Percentiles rank a stretch among this genome's conserved stretches.
Conservation (phyloP, 2,797 vertebrate genomes). For the Anguilla pacifica region DNA sequence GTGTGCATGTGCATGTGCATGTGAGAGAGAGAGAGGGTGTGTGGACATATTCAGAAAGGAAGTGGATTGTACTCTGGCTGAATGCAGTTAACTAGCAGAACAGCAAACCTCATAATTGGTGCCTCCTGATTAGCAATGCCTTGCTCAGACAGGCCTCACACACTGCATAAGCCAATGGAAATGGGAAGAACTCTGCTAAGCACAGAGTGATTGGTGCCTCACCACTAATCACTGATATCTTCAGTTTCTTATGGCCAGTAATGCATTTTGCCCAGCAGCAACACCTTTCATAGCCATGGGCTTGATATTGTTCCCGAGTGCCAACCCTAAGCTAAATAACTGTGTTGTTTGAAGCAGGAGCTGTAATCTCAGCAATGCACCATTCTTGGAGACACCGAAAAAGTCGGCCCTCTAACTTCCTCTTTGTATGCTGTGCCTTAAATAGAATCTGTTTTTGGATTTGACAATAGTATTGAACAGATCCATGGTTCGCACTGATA, state of each 20-base stretch:
- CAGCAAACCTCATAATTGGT: background rate
- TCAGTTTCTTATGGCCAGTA: background rate
- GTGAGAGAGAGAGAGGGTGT: background rate
- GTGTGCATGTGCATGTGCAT: background rate
- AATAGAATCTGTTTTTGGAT: constrained; percentile 1
- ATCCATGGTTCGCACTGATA: background rate
- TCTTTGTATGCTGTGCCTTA: background rate
- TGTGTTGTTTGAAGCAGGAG: constrained; percentile 3
- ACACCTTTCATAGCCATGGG: background rate
- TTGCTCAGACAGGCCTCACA: background rate
- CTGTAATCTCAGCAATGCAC: constrained; percentile 18
- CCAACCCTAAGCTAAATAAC: background rate
- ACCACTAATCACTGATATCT: background rate
- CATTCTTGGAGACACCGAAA: background rate
- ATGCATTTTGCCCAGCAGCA: background rate
- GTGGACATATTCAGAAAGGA: background rate
- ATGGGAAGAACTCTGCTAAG: background rate
- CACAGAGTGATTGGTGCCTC: background rate
- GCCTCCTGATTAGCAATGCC: constrained; percentile 4
- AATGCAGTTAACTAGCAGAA: background rate
- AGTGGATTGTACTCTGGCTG: background rate
- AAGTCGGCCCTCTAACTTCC: constrained; percentile 13
- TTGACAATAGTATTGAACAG: constrained; percentile 18
- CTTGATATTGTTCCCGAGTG: background rate
- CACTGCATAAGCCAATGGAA: background rate